Percentiles rank a stretch among this genome's conserved stretches.
Evolutionary conservation across 2,113 vertebrate genomes (phyloP).

Genomic region (Triplophysa siluroides): DNA sequence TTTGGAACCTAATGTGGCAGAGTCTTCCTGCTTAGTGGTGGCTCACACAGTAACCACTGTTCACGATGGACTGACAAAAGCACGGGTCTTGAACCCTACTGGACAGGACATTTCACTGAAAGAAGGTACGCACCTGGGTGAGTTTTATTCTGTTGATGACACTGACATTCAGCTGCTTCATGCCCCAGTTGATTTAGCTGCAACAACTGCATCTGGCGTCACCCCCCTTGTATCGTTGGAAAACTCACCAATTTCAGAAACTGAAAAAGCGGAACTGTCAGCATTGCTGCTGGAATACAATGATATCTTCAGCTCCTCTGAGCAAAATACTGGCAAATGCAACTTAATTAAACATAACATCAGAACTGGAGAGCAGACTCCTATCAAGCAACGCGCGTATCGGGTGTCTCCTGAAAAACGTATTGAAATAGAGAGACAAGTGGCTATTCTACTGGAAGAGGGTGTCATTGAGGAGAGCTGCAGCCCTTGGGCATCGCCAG

Average conservation of each 20-base stretch:
- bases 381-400: constrained; percentile 10
- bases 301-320: constrained; percentile 11
- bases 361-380: constrained; percentile 13
- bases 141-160: neutral
- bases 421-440: constrained; percentile 24
- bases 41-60: neutral
- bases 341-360: neutral
- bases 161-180: neutral
- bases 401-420: constrained; percentile 4
- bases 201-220: neutral
- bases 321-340: neutral
- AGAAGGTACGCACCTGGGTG: neutral
- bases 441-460: neutral
- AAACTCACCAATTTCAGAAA: neutral
- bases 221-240: neutral
- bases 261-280: neutral
- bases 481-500: constrained; percentile 12
- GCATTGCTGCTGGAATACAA: neutral
- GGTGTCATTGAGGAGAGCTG: constrained; percentile 37
- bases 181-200: neutral
- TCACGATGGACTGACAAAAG: constrained; percentile 7
- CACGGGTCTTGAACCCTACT: constrained; percentile 10
- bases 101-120: neutral
- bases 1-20: constrained; percentile 3
- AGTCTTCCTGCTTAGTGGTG: neutral